These are phyloP conservation scores for Ephydatia muelleri DNA, from an alignment of 37 sponge, comb jelly and placozoan species.

Conservation along the genomic window DNA sequence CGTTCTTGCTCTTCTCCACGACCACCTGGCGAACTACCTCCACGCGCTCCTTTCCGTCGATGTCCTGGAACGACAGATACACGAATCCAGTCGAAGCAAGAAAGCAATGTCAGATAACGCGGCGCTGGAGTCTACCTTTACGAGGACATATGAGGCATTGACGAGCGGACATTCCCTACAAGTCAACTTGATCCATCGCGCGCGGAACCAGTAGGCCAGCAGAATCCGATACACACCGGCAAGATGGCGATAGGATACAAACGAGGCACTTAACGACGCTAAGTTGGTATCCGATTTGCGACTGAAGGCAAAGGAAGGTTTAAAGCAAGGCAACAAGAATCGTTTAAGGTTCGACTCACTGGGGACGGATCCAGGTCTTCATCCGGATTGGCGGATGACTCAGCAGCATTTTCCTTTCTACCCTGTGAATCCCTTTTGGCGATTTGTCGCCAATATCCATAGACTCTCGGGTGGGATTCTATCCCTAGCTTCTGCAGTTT, in stretches of 20 bases:
- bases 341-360: background rate
- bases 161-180: slow-evolving; percentile 18
- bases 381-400: background rate
- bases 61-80: slow-evolving; percentile 19
- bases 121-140: slow-evolving; percentile 39
- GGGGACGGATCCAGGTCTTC: background rate
- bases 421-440: background rate
- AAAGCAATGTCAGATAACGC: background rate
- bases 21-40: slow-evolving; percentile 1
- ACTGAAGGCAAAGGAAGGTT: slow-evolving; percentile 12
- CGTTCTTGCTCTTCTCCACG: background rate
- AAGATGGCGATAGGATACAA: slow-evolving; percentile 51
- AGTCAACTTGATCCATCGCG: slow-evolving; percentile 32
- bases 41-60: slow-evolving; percentile 59
- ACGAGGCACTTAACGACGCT: slow-evolving; percentile 26
- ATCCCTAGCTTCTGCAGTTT: background rate
- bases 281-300: slow-evolving; percentile 42
- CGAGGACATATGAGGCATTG: slow-evolving; percentile 39
- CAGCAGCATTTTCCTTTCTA: background rate
- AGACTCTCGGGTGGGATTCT: background rate
- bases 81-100: background rate
- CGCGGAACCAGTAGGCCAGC: slow-evolving; percentile 68
- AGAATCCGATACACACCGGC: slow-evolving; percentile 43
- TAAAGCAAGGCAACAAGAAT: background rate
- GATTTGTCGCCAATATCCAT: background rate